Base-by-base conservation (phyloP, 2,113 vertebrate species). In the Stictonetta naevosa region DNA sequence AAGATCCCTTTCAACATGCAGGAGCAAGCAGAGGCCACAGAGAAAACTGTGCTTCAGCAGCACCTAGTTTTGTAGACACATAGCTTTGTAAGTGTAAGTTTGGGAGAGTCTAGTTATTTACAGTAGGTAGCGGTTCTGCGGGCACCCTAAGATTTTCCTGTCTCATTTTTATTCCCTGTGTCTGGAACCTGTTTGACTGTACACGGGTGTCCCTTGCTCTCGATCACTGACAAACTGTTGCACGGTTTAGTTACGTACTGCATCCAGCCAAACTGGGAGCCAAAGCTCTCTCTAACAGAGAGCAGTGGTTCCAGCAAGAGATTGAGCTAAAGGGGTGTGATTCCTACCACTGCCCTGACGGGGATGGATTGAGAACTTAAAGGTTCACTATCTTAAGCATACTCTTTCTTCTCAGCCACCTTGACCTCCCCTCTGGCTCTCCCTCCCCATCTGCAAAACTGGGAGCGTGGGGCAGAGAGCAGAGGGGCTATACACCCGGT, bases 401-500 rank as follows among this genome's bases (percentile, higher is more conserved):
- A 18, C 12, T 6, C 23, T 38, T 56, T 38, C 13, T 71, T 63
- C 72, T 68, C 10, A 2, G 46, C 31, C 16, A 8, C 60, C 36
- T 91, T 53, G 33, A 18, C 25, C n/a, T 83, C 25, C 60, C 3
- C 23, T 64, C 46, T 59, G 74, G 31, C 60, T 59, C 10, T 18
- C 52, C 6, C 31, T 69, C 60, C 33, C 38, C 28, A 55, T 36
- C 79, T 38, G 13, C 63, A 19, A 83, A 21, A 40, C 5, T 38
- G 56, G 36, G n/a, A 66, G 25, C 3, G 6, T 2, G 0, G 26
- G 36, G 20, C 62, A 46, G 58, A 40, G 74, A 26, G 12, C 14
- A 4, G 1, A 1, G 11, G 23, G 67, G 1, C 68, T 11, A 3
- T 19, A 7, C 8, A 17, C 5, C 14, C 44, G 60, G 25, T 60